Evolutionary conservation across 2,888 invertebrate genomes (phyloP).

Genomic region (Orchestes rusci): DNA sequence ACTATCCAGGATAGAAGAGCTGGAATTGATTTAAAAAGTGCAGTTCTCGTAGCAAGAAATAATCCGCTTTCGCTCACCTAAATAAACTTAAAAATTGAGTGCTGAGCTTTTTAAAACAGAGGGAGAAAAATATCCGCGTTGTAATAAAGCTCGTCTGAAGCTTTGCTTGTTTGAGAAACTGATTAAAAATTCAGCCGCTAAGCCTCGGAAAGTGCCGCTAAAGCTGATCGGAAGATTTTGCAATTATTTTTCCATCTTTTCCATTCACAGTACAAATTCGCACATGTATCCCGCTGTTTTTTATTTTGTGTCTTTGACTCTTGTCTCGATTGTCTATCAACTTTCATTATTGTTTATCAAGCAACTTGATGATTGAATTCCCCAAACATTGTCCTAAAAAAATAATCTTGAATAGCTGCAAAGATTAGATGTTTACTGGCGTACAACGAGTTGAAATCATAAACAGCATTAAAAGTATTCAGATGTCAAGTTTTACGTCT

Average conservation of each 20-base stretch:
- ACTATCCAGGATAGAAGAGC: too few relatives aligned
- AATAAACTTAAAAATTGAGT: constrained; percentile 39
- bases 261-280: constrained; percentile 15
- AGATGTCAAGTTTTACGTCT: too few relatives aligned
- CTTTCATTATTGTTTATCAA: too few relatives aligned
- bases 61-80: constrained; percentile 29
- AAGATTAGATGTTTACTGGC: too few relatives aligned
- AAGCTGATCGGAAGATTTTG: constrained; percentile 42
- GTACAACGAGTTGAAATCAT: too few relatives aligned
- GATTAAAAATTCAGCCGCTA: constrained; percentile 45
- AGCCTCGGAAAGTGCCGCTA: constrained; percentile 42
- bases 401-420: too few relatives aligned
- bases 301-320: too few relatives aligned
- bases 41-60: constrained; percentile 25
- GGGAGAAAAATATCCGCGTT: constrained; percentile 33
- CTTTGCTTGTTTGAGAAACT: constrained; percentile 42
- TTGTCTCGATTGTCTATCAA: too few relatives aligned
- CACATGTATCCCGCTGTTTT: too few relatives aligned
- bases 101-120: constrained; percentile 37
- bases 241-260: constrained; percentile 42
- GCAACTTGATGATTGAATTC: too few relatives aligned
- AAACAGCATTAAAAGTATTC: too few relatives aligned
- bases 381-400: too few relatives aligned
- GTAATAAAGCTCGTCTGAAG: constrained; percentile 24
- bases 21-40: constrained; percentile 18